Base-by-base conservation (phyloP, 2,888 invertebrate genomes). In the Theodoxus fluviatilis region DNA sequence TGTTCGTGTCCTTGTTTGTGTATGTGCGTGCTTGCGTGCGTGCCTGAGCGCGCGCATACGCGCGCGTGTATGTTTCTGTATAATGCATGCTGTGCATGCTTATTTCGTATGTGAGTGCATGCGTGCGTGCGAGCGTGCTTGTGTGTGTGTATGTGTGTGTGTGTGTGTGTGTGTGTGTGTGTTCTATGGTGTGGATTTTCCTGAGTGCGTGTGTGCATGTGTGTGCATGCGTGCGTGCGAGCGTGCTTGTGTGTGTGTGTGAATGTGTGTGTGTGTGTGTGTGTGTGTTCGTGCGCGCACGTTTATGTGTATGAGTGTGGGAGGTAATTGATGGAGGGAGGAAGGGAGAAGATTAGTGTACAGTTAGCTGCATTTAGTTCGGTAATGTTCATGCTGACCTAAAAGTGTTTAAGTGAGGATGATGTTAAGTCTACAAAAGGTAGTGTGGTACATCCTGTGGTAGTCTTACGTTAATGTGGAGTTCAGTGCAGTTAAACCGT, bases 101-200 rank as follows among this genome's bases (percentile, higher is more conserved):
- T n/a, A n/a, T n/a, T n/a, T n/a, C n/a, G n/a, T n/a, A n/a, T n/a
- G n/a, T n/a, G n/a, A n/a, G n/a, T n/a, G n/a, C n/a, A n/a, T 52
- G 52, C 25, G 52, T 52, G 52, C n/a, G 52, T 52, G n/a, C 4
- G 7, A 22, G 9, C 4, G 52, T 52, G 9, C 4, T n/a, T 52
- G 52, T 52, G 9, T 52, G 9, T 52, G 52, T 52, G 52, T n/a
- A 15, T 52, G n/a, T 52, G 6, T 52, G 52, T 52, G 52, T 52
- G 52, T 52, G 52, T 52, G 52, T 52, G 52, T 52, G 52, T 52
- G 52, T 52, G 52, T 52, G 52, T 52, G 52, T 52, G 52, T 52
- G 52, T 52, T n/a, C 25, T n/a, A 22, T n/a, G 18, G 52, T 52
- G 52, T 52, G 52, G 18, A 25, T 52, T n/a, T 18, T n/a, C n/a